phyloP scores from a whole-genome alignment of 1,140 invertebrate species.

The Andricus grossulariae region DNA sequence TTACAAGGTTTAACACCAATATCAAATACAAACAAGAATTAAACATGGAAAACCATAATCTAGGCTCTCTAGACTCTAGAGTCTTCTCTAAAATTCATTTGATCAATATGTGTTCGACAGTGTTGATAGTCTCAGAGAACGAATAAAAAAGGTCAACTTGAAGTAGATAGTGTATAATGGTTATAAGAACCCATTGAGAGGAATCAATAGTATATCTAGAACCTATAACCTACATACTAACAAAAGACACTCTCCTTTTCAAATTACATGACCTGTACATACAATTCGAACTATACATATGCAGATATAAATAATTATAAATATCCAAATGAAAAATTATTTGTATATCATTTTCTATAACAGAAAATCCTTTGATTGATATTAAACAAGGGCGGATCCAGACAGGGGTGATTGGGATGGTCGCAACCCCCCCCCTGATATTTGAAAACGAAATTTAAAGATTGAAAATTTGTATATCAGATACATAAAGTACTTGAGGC shows the following conservation, averaged over 20 bases:
- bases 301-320: no score
- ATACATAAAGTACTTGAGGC: no score
- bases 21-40: background rate
- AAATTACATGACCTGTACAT: conserved; percentile 1
- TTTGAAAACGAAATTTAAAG: no score
- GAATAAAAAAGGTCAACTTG: conserved; percentile 14
- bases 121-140: background rate
- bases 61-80: background rate
- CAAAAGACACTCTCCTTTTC: background rate
- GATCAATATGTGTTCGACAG: no score
- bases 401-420: no score
- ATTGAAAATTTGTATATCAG: no score
- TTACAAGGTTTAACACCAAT: background rate
- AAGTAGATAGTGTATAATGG: conserved; percentile 1
- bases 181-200: background rate
- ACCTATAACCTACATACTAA: conserved; percentile 10
- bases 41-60: background rate
- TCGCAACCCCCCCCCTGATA: no score
- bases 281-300: background rate
- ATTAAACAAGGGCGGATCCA: no score
- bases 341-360: no score
- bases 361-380: no score
- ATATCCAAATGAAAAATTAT: no score
- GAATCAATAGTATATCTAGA: conserved; percentile 5
- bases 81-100: background rate